Base-by-base conservation (phyloP, 2,113 vertebrate genomes). In the Podocnemis expansa region DNA sequence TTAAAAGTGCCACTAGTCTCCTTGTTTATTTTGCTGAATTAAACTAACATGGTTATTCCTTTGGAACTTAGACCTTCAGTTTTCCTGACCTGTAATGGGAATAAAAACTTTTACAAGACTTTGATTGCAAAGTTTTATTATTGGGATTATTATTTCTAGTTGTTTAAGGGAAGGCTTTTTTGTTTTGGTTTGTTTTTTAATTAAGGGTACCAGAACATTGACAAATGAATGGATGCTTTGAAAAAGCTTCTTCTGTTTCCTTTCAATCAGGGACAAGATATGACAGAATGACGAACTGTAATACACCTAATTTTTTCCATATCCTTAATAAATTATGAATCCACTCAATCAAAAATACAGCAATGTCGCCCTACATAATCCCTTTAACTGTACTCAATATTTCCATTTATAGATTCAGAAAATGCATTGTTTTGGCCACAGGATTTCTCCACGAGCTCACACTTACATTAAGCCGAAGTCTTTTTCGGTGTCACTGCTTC, bases 341-440 rank as follows among this genome's bases (percentile, higher is more conserved):
- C 12, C 5, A 85, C 24, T 1, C 25, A 84, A 49, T n/a, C 1
- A 0, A 56, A 29, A 24, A 78, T 22, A 45, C 0, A 70, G 10
- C 3, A 34, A 11, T 70, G 63, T 27, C 11, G 4, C 0, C 63
- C 41, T 10, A 49, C 3, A 4, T 38, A 2, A 10, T 45, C 45
- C 49, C 24, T 2, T 8, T 2, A 1, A 8, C 12, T 9, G 3
- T 1, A 34, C 11, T 24, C 45, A 10, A 22, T 12, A 3, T 0
- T 10, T 38, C 5, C 41, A 21, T 8, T 2, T 45, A 27, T 1
- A 54, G n/a, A 21, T 6, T 19, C 45, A 22, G 1, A 5, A 13
- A 29, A 4, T 11, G 19, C 73, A 11, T 2, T 2, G 27, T 31
- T 16, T 38, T 45, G 29, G 7, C 29, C 3, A 12, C 56, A 31